Evolutionary conservation across 1,140 invertebrate genomes (phyloP).

Genomic region (Pectinophora gossypiella): DNA sequence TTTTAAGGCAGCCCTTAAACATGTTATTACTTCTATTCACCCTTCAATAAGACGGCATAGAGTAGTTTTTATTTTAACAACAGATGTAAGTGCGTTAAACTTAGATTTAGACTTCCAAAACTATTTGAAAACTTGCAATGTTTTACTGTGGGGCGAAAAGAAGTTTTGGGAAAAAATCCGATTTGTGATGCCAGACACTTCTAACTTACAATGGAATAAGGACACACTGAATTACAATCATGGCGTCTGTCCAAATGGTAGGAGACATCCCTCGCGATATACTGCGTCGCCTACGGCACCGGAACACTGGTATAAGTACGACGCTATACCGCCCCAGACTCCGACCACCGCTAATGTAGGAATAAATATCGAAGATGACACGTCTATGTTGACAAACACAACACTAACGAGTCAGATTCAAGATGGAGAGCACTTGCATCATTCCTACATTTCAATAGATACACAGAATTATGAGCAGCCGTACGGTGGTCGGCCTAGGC

Average conservation of each 20-base stretch:
- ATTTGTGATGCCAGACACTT: conserved; percentile 89
- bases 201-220: conserved; percentile 74
- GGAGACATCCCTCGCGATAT: conserved; percentile 68
- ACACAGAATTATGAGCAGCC: conserved; percentile 73
- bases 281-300: conserved; percentile 73
- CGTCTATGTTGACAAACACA: conserved; percentile 71
- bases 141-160: conserved; percentile 89
- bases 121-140: conserved; percentile 88
- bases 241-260: conserved; percentile 62
- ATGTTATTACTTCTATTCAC: conserved; percentile 82
- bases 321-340: conserved; percentile 70
- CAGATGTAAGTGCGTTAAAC: conserved; percentile 86
- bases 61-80: conserved; percentile 81
- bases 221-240: conserved; percentile 68
- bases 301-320: conserved; percentile 74
- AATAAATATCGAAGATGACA: conserved; percentile 64
- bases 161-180: conserved; percentile 93
- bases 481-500: conserved; percentile 58
- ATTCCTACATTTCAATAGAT: conserved; percentile 73
- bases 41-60: conserved; percentile 79
- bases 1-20: conserved; percentile 82
- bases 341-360: conserved; percentile 47
- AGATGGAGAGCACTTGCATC: conserved; percentile 67
- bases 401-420: conserved; percentile 71
- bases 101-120: conserved; percentile 88